Evolutionary conservation across 53 echinoderm and acorn worm species (phyloP).

Genomic region (Pentamera pediparva): DNA sequence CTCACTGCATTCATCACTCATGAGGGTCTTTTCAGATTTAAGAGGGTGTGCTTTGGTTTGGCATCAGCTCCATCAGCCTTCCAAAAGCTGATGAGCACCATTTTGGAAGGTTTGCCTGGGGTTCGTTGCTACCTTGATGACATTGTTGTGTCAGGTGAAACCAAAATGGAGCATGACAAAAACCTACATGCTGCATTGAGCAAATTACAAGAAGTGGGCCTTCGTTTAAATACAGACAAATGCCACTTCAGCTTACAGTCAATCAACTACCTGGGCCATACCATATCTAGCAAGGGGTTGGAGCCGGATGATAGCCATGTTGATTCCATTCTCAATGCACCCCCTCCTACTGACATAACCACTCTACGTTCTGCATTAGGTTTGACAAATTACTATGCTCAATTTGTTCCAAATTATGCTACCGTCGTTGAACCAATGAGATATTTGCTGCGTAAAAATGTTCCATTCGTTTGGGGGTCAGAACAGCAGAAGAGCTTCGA

Average conservation of each 20-base stretch:
- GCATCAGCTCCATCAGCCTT: slow-evolving; percentile 32
- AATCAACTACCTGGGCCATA: slow-evolving; percentile 45
- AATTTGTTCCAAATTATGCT: slow-evolving; percentile 41
- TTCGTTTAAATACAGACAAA: slow-evolving; percentile 38
- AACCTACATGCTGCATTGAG: slow-evolving; percentile 4
- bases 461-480: slow-evolving; percentile 16
- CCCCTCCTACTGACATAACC: slow-evolving; percentile 32
- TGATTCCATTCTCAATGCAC: slow-evolving; percentile 37
- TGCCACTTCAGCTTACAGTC: slow-evolving; percentile 47
- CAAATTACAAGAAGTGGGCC: slow-evolving; percentile 33
- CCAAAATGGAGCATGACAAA: slow-evolving; percentile 24
- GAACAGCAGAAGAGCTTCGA: slow-evolving; percentile 23
- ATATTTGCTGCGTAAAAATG: slow-evolving; percentile 12
- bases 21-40: neutral
- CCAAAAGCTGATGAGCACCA: slow-evolving; percentile 36
- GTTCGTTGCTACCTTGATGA: slow-evolving; percentile 49
- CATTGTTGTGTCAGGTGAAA: slow-evolving; percentile 41
- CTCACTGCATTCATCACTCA: neutral
- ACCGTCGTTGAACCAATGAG: slow-evolving; percentile 40
- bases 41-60: neutral
- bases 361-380: slow-evolving; percentile 39
- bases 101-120: slow-evolving; percentile 23
- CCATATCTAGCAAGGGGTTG: slow-evolving; percentile 31
- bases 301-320: slow-evolving; percentile 37
- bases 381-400: slow-evolving; percentile 44